phyloP scores from a whole-genome alignment of 2,113 vertebrate genomes.

The Coptodon bakossiorum region DNA sequence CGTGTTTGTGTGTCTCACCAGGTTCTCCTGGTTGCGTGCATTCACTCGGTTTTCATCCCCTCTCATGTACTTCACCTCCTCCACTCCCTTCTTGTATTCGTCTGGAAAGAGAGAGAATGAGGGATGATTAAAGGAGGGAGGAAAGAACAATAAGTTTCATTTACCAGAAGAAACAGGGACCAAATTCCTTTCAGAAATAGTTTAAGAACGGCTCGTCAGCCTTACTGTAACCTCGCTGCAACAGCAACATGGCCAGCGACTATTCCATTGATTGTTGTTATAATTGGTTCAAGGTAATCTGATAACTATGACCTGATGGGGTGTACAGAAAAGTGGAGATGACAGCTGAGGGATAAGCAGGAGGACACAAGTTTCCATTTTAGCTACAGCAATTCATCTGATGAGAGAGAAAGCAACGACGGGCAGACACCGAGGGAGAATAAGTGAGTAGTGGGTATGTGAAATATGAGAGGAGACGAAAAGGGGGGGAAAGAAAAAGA shows the following conservation, averaged over 20 bases:
- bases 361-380: neutral
- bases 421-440: neutral
- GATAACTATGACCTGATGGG: constrained; percentile 6
- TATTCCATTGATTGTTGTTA: neutral
- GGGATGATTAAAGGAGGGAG: neutral
- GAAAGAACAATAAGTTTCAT: neutral
- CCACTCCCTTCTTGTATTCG: constrained; percentile 96
- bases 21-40: constrained; percentile 75
- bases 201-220: neutral
- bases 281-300: constrained; percentile 5
- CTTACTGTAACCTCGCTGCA: neutral
- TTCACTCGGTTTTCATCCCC: constrained; percentile 74
- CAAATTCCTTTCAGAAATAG: neutral
- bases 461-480: neutral
- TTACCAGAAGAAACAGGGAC: neutral
- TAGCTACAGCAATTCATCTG: neutral
- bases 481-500: neutral
- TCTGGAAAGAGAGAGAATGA: constrained; percentile 66
- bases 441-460: neutral
- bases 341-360: neutral
- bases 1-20: constrained; percentile 62
- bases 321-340: neutral
- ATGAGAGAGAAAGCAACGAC: neutral
- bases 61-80: constrained; percentile 86
- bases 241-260: neutral